Conservation (phyloP, 2,888 invertebrate species). For the Theodoxus fluviatilis region DNA sequence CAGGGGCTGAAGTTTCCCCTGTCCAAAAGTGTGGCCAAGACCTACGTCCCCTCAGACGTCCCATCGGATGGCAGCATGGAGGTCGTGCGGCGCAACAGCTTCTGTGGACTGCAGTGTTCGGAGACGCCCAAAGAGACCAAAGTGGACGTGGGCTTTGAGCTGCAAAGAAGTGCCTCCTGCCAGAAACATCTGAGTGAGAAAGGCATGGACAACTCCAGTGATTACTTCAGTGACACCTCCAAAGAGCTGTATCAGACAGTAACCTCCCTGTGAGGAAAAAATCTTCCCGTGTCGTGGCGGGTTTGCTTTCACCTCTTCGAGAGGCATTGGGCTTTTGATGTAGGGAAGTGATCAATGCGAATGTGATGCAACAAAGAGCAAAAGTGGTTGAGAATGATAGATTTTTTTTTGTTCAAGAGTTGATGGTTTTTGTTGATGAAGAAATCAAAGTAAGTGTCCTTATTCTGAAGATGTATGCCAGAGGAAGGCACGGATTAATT, state of each 20-base stretch:
- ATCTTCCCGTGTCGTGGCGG: too few species aligned
- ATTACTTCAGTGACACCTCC: constrained; percentile 55
- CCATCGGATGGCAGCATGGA: constrained; percentile 9
- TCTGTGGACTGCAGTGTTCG: constrained; percentile 30
- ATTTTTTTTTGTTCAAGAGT: too few species aligned
- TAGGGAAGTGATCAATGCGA: too few species aligned
- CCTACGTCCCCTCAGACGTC: constrained; percentile 15
- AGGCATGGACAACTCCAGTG: constrained; percentile 42
- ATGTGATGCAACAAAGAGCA: too few species aligned
- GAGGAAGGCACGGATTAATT: too few species aligned
- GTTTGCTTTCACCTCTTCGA: too few species aligned
- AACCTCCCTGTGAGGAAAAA: constrained; percentile 53
- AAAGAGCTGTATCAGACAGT: constrained; percentile 51
- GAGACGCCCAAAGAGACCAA: constrained; percentile 22
- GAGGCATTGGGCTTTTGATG: too few species aligned
- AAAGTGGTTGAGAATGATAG: too few species aligned
- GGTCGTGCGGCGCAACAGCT: constrained; percentile 29
- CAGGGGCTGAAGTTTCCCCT: constrained; percentile 22
- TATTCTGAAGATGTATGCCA: too few species aligned
- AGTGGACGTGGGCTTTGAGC: constrained; percentile 15
- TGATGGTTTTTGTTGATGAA: too few species aligned
- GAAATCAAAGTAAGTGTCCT: too few species aligned
- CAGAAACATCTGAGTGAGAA: constrained; percentile 30
- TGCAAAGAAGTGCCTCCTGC: constrained; percentile 23
- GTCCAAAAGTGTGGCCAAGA: background rate